phyloP scores from a whole-genome alignment of 37 sponge, comb jelly and placozoan genomes.

The Spongia lamella region DNA sequence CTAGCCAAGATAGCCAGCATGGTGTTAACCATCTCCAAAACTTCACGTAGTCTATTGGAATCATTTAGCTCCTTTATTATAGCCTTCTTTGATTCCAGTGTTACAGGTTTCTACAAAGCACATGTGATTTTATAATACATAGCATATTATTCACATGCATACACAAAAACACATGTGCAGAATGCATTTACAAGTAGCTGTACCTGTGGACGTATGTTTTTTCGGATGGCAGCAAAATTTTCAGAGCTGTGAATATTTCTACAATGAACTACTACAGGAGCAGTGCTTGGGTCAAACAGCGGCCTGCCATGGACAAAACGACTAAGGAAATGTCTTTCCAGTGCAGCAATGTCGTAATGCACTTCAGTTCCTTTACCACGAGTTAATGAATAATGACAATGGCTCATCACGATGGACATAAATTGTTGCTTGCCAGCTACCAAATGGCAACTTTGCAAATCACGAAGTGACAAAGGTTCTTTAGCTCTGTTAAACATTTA shows the following conservation, averaged over 20 bases:
- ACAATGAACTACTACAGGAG: conserved; percentile 51
- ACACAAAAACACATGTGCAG: no score
- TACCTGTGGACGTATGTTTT: conserved; percentile 11
- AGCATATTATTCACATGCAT: no score
- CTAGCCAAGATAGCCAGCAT: no score
- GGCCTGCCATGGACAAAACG: conserved; percentile 78
- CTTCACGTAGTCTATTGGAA: no score
- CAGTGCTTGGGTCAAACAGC: conserved; percentile 32
- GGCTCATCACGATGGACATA: conserved; percentile 68
- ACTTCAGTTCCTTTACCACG: conserved; percentile 70
- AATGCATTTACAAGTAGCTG: no score
- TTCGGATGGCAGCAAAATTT: conserved; percentile 56
- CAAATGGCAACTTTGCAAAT: conserved; percentile 63
- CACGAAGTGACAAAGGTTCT: conserved; percentile 51
- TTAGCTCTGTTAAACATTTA: no score
- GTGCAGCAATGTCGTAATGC: conserved; percentile 66
- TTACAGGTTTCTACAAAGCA: no score
- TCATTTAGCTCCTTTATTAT: no score
- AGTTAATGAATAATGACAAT: conserved; percentile 76
- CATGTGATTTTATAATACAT: no score
- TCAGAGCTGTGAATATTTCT: conserved; percentile 49
- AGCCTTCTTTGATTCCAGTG: no score
- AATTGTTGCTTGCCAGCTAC: conserved; percentile 70
- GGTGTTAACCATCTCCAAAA: no score
- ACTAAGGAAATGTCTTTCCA: conserved; percentile 78